Percentiles rank a stretch among this genome's conserved stretches.
phyloP scores from a whole-genome alignment of 1,140 invertebrate genomes.

The Scaptomyza montana region DNA sequence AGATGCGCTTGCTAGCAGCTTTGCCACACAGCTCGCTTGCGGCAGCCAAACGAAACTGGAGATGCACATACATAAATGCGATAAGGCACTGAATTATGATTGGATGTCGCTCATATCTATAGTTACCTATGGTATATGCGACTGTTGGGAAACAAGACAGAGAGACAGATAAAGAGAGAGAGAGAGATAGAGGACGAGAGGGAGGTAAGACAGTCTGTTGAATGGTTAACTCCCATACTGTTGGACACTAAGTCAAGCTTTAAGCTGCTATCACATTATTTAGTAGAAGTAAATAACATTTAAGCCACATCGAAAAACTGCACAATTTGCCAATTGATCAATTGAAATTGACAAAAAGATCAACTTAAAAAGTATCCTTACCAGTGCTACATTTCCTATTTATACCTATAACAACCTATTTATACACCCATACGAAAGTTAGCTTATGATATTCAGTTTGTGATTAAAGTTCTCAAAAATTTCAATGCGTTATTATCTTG shows the following conservation, averaged over 20 bases:
- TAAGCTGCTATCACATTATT: neutral
- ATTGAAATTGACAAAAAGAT: neutral
- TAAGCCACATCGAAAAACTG: conserved; percentile 1
- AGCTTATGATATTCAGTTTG: too few relatives aligned
- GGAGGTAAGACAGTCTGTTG: too few relatives aligned
- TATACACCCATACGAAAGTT: too few relatives aligned
- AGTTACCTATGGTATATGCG: neutral
- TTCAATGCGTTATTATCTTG: too few relatives aligned
- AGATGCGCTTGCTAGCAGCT: neutral
- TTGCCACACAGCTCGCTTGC: conserved; percentile 5
- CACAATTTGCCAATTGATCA: conserved; percentile 29
- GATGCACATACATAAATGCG: conserved; percentile 67
- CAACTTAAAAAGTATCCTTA: too few relatives aligned
- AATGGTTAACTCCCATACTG: neutral
- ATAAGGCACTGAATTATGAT: conserved; percentile 75
- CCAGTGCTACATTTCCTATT: too few relatives aligned
- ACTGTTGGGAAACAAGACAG: neutral
- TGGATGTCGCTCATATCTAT: conserved; percentile 64
- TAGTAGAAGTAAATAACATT: neutral
- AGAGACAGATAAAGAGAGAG: too few relatives aligned
- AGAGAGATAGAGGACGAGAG: too few relatives aligned
- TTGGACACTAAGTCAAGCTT: neutral
- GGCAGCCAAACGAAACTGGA: conserved; percentile 58
- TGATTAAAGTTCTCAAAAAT: too few relatives aligned
- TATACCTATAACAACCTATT: too few relatives aligned